Conservation (phyloP, 2,888 invertebrate genomes). For the Portevinia maculata region DNA sequence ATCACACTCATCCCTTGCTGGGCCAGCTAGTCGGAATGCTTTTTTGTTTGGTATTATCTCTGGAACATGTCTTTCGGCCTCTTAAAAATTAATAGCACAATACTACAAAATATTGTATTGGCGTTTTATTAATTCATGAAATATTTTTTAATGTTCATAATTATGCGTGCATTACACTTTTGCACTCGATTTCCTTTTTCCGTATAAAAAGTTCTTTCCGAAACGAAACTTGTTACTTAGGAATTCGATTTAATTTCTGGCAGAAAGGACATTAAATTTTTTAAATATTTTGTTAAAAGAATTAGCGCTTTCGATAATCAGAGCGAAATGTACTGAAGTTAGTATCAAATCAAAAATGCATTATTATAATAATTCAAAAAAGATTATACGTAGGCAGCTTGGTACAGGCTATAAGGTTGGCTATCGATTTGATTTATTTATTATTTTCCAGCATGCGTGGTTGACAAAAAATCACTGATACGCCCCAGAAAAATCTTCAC, state of each 20-base stretch:
- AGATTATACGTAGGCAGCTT: too few relatives aligned
- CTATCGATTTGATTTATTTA: neutral
- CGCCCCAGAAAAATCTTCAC: constrained; percentile 6
- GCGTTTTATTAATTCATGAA: constrained; percentile 13
- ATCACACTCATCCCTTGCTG: neutral
- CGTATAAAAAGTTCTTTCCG: neutral
- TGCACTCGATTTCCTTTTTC: neutral
- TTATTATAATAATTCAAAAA: too few relatives aligned
- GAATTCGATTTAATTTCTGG: constrained; percentile 30
- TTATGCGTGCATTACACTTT: neutral
- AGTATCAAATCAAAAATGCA: too few relatives aligned
- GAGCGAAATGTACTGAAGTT: constrained; percentile 29
- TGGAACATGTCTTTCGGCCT: neutral
- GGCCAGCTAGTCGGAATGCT: constrained; percentile 13
- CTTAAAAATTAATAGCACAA: neutral
- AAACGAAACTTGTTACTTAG: constrained; percentile 8
- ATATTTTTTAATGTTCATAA: neutral
- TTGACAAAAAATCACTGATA: constrained; percentile 26
- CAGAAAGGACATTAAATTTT: constrained; percentile 2
- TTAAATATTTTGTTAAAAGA: constrained; percentile 6
- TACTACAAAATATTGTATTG: constrained; percentile 29
- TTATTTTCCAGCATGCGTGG: neutral
- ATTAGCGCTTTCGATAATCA: constrained; percentile 29
- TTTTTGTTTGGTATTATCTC: constrained; percentile 7
- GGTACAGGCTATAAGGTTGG: too few relatives aligned